Conservation (phyloP, 2,797 vertebrate species). For the Stomatorhinus walkeri region DNA sequence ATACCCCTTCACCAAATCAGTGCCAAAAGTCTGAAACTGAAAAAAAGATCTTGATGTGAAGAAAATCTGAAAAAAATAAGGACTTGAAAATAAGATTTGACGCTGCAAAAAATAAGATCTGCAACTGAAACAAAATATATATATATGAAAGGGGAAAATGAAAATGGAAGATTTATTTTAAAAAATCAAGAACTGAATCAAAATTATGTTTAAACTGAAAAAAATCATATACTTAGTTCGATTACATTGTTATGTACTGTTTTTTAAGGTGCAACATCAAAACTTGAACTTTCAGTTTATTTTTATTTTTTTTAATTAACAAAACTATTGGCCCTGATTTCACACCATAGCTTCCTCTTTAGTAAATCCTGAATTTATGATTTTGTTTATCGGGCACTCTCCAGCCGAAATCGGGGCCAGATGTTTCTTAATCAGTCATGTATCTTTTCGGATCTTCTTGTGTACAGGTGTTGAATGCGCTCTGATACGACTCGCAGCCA, state of each 20-base stretch:
- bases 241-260: background rate
- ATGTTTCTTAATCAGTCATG: background rate
- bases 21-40: background rate
- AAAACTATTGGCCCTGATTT: background rate
- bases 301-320: background rate
- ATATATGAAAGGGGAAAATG: background rate
- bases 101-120: background rate
- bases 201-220: background rate
- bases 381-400: background rate
- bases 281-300: background rate
- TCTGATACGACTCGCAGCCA: background rate
- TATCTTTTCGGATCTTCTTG: background rate
- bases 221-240: background rate
- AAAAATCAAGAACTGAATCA: background rate
- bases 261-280: background rate
- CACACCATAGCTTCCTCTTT: background rate
- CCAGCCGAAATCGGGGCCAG: background rate
- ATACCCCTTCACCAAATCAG: background rate
- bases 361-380: background rate
- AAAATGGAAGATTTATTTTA: background rate
- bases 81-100: background rate
- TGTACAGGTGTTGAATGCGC: background rate
- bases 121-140: background rate
- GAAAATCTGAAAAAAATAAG: background rate
- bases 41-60: background rate